Base-by-base conservation (phyloP, 2,797 vertebrate genomes). In the Channa striata region DNA sequence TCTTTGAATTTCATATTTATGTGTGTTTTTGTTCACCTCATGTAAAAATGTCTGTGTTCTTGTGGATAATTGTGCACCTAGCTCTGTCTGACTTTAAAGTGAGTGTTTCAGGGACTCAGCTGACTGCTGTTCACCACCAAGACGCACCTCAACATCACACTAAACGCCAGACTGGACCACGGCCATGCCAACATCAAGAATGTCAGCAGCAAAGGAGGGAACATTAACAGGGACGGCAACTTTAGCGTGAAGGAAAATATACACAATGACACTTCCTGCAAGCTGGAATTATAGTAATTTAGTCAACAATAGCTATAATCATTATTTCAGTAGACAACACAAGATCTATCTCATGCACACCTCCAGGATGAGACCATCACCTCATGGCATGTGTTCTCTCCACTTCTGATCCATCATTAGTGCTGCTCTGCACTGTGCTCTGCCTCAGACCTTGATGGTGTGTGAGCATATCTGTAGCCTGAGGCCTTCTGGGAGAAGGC, bases 1-100 rank as follows among this genome's bases (percentile, higher is more conserved):
- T 21, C 2, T 7, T 46, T 48, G 44, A 37, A 23, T 14, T 12
- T 37, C 16, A 25, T 17, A 20, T 2, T 20, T 62, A 11, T 56
- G 4, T 44, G 25, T 68, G 12, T 2, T 20, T 21, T 4, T 68
- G 9, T 17, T 10, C 13, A 42, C 43, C 16, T 17, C 39, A 4
- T 36, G 16, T 37, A 4, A 20, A 23, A 5, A 42, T 21, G 20
- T 44, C 9, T 62, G 11, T 37, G 13, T 2, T 85, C 40, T 54
- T 77, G 40, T 62, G 89, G 91, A 86, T 54, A 37, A 69, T 77
- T 6, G 60, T 82, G 23, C 52, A 23, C 50, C 69, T 33, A 9
- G 3, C 52, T 0, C 19, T 81, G 42, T 76, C 77, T 34, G 73
- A 82, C 64, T 64, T 87, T 12, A 72, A 17, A 68, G 53, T 63